Base-by-base conservation (phyloP, 2,113 vertebrate genomes). In the Collichthys lucidus region DNA sequence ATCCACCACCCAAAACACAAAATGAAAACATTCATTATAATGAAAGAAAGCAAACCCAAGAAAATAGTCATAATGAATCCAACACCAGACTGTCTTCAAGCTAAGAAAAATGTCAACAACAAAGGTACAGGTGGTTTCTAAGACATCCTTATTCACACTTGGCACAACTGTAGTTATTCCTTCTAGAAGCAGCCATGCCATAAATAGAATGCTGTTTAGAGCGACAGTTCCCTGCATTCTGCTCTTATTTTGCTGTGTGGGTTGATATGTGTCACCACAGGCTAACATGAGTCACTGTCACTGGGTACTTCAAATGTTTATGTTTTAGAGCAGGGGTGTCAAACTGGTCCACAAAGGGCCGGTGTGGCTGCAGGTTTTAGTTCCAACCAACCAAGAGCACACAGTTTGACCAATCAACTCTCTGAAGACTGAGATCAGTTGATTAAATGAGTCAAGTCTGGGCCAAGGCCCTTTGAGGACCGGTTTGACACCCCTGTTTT, bases 271-370 rank as follows among this genome's bases (percentile, higher is more conserved):
- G 70, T 89, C 66, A 83, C 62, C 81, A 47, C 4, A 52, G 76
- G 62, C 74, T 42, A 71, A 66, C 77, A 79, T 44, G 67, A 79
- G 63, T 84, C 82, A 83, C 60, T 68, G 77, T 64, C 74, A 83
- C 16, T 8, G 46, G 50, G n/a, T 55, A 68, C 44, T 52, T 55
- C 8, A 35, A 68, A 78, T 6, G 1, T 64, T 72, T 65, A 20
- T 44, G 67, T 42, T 79, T 80, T 6, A 26, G 3, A 26, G 24
- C 1, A 2, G 26, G 26, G n/a, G n/a, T n/a, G n/a, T n/a, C n/a
- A n/a, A n/a, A n/a, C n/a, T n/a, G n/a, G n/a, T n/a, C n/a, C n/a
- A n/a, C n/a, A n/a, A n/a, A n/a, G n/a, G n/a, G n/a, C n/a, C n/a
- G n/a, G n/a, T n/a, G n/a, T n/a, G n/a, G n/a, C n/a, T n/a, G n/a